Evolutionary conservation across 2,797 vertebrate species (phyloP).

Genomic region (Tokudaia muenninki): DNA sequence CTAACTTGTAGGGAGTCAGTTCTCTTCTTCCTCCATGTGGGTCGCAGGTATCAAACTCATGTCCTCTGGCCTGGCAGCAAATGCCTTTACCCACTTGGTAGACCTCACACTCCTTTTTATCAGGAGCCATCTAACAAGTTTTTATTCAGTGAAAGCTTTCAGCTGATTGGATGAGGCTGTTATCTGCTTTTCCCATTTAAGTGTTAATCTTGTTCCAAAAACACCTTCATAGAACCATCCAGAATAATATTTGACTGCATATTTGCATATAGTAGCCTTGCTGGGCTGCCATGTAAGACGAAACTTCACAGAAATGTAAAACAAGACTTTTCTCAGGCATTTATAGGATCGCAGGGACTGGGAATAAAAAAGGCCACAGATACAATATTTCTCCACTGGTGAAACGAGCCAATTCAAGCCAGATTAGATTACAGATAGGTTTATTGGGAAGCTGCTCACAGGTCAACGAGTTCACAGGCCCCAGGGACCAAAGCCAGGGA

Average conservation of each 20-base stretch:
- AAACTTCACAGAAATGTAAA: neutral
- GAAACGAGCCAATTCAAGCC: neutral
- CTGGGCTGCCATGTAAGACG: neutral
- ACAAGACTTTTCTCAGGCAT: neutral
- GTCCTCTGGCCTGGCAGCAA: neutral
- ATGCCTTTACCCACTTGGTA: neutral
- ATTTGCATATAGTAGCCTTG: neutral
- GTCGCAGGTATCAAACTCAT: neutral
- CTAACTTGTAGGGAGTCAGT: neutral
- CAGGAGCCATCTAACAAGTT: neutral
- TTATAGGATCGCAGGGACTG: neutral
- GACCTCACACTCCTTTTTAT: neutral
- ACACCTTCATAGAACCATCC: neutral
- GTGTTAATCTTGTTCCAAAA: neutral
- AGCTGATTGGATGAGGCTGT: neutral
- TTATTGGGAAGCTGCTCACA: neutral
- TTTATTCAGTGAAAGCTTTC: conserved; percentile 17
- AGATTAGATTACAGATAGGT: neutral
- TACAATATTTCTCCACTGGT: neutral
- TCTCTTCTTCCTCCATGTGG: neutral
- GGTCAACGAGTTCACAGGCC: neutral
- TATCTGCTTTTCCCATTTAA: neutral
- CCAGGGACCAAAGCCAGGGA: neutral
- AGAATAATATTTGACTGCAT: neutral
- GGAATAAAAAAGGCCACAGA: neutral